phyloP scores from a whole-genome alignment of 2,113 vertebrate genomes.

The Chloropsis cyanopogon region DNA sequence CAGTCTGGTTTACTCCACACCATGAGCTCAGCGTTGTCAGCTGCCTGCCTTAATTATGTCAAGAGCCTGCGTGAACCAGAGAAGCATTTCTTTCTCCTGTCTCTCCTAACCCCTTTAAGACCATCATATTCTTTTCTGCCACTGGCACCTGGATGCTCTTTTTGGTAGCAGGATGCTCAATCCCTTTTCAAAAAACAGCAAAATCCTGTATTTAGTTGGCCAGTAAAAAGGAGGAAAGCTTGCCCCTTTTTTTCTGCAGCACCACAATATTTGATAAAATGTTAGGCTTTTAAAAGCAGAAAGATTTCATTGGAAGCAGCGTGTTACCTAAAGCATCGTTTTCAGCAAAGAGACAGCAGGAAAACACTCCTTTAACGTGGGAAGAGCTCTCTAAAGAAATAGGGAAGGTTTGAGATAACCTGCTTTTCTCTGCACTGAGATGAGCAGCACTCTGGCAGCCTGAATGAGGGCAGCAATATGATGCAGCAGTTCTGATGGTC shows the following conservation, averaged over 20 bases:
- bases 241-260: neutral
- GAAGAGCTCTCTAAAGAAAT: neutral
- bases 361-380: neutral
- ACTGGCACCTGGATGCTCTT: neutral
- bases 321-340: neutral
- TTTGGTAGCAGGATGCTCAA: neutral
- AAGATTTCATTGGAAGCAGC: neutral
- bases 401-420: neutral
- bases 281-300: neutral
- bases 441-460: neutral
- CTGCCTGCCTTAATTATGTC: neutral
- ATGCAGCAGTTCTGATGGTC: neutral
- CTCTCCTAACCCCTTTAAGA: neutral
- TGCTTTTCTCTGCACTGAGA: neutral
- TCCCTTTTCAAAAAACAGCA: neutral
- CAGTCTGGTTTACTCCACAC: neutral
- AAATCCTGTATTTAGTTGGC: neutral
- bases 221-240: neutral
- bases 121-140: neutral
- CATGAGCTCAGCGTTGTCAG: neutral
- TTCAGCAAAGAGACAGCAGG: neutral
- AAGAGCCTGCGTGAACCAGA: accelerated
- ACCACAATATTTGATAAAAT: neutral
- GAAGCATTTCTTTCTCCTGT: neutral
- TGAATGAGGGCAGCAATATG: neutral